phyloP scores from a whole-genome alignment of 2,888 invertebrate species.

The Apodemia duryi region DNA sequence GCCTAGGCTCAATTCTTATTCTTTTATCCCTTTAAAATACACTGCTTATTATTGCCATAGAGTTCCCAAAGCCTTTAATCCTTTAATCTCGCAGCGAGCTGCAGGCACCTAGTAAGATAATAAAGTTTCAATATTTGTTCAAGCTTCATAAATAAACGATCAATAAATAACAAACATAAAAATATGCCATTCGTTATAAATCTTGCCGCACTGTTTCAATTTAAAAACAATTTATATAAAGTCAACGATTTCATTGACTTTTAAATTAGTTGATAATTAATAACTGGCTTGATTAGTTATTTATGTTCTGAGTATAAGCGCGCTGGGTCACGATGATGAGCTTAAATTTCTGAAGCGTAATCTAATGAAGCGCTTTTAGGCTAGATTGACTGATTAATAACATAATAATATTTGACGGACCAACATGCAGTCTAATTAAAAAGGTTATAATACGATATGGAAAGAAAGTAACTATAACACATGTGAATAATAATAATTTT shows the following conservation, averaged over 20 bases:
- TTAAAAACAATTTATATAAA: constrained; percentile 14
- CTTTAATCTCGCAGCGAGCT: neutral
- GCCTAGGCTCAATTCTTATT: no score
- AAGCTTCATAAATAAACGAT: neutral
- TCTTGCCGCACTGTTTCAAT: constrained; percentile 1
- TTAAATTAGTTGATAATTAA: constrained; percentile 12
- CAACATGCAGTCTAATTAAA: constrained; percentile 22
- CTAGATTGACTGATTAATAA: constrained; percentile 35
- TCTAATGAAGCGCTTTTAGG: constrained; percentile 37
- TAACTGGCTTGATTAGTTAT: constrained; percentile 16
- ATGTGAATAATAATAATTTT: neutral
- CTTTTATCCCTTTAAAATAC: no score
- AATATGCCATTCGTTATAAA: neutral
- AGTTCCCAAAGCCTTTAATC: neutral
- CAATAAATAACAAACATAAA: constrained; percentile 17
- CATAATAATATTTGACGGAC: constrained; percentile 36
- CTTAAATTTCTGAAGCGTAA: constrained; percentile 28
- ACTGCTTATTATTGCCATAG: no score
- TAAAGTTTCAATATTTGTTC: neutral
- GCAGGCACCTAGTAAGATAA: neutral
- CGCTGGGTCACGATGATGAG: constrained; percentile 34
- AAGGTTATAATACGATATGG: neutral
- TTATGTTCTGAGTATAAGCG: constrained; percentile 13
- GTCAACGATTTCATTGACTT: constrained; percentile 14
- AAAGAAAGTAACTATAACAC: neutral